Base-by-base conservation (phyloP, 2,888 invertebrate species). In the Dichetophora obliterata region DNA sequence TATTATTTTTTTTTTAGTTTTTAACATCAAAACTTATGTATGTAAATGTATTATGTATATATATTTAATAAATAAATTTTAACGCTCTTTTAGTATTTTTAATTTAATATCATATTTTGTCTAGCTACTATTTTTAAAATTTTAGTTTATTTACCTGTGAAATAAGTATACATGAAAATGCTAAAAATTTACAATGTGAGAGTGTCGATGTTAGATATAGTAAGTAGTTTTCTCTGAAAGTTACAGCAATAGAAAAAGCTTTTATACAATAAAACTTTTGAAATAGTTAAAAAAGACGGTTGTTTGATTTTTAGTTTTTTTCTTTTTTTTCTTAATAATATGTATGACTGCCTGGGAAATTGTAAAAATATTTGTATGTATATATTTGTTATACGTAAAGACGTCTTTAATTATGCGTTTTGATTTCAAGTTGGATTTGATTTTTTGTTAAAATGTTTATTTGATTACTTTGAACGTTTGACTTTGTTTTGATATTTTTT, bases 121-220 rank as follows among this genome's bases (percentile, higher is more conserved):
- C 68, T 68, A 68, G 68, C 68, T 68, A 68, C 68, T 50, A 50
- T 68, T 68, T n/a, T 68, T 50, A 68, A 68, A 68, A 68, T 34
- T 65, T 63, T 65, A 31, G 3, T 31, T 31, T 31, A 31, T 31
- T 31, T 31, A 4, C 3, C 3, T 31, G 31, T 31, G 31, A 31
- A 31, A 31, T 31, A 31, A 31, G 31, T 31, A 31, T 3, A 0
- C 63, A 27, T 61, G 16, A 22, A 31, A 65, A 59, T 59, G 24
- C 59, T 27, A 22, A 59, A 16, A 59, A 59, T 59, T 59, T 65
- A 31, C 37, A 65, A 37, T 65, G 34, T 19, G 37, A 65, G 31
- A 65, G n/a, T 24, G 8, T 59, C 14, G 16, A 27, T 16, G 11
- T 59, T 27, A 5, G 27, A 27, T 59, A 59, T 27, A 59, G 5